Evolutionary conservation across 2,113 vertebrate species (phyloP).

Genomic region (Abramis brama): DNA sequence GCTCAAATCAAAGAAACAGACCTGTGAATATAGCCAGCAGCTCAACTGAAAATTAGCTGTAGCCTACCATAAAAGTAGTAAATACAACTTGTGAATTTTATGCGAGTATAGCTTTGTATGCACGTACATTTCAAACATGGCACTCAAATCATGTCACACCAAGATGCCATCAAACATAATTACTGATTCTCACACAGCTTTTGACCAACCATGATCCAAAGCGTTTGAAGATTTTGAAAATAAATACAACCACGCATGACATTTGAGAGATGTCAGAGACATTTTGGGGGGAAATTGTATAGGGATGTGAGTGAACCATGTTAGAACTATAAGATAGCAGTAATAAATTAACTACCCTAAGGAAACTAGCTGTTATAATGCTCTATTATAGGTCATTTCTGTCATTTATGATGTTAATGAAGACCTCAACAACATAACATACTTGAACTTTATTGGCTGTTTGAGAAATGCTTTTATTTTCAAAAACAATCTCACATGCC

Average conservation of each 20-base stretch:
- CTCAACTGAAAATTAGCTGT: neutral
- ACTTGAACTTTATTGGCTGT: neutral
- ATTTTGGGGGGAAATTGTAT: too few relatives aligned
- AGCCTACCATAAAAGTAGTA: neutral
- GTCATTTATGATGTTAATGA: too few relatives aligned
- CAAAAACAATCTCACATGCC: neutral
- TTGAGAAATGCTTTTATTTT: neutral
- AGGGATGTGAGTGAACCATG: too few relatives aligned
- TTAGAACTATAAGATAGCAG: too few relatives aligned
- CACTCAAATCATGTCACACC: neutral
- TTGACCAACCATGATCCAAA: neutral
- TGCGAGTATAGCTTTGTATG: too few relatives aligned
- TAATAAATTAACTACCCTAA: too few relatives aligned
- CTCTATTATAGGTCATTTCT: too few relatives aligned
- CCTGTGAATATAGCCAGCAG: neutral
- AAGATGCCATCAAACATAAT: neutral
- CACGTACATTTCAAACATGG: neutral
- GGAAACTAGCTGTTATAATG: too few relatives aligned
- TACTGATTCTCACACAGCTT: neutral
- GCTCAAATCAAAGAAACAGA: neutral
- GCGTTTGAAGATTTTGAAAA: neutral
- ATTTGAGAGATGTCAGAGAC: too few relatives aligned
- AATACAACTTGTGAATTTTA: neutral
- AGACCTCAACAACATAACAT: neutral
- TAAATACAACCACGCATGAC: neutral